Evolutionary conservation across 2,888 invertebrate genomes (phyloP).

Genomic region (Microdon myrmicae): DNA sequence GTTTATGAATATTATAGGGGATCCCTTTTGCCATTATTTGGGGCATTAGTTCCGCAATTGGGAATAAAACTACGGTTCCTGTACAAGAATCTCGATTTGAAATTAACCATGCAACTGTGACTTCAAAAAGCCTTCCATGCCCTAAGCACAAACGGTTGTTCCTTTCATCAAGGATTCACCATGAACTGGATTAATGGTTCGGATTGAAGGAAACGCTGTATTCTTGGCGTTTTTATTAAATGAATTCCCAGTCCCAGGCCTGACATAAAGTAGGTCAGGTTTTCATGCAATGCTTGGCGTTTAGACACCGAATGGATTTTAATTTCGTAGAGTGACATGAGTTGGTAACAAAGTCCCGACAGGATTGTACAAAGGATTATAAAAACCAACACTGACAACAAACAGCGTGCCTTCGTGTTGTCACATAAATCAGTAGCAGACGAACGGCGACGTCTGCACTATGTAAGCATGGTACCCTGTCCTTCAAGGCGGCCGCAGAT

Average conservation of each 20-base stretch:
- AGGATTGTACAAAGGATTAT: slow-evolving; percentile 2
- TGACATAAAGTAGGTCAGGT: slow-evolving; percentile 21
- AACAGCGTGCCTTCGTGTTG: slow-evolving; percentile 15
- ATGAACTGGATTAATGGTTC: slow-evolving; percentile 22
- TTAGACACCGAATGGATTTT: slow-evolving; percentile 35
- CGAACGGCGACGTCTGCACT: slow-evolving; percentile 23
- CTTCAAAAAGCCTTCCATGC: slow-evolving; percentile 12
- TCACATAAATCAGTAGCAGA: slow-evolving; percentile 43
- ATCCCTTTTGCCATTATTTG: slow-evolving; percentile 31
- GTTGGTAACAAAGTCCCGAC: too few relatives aligned
- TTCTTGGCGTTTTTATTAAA: slow-evolving; percentile 22
- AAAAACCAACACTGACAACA: too few relatives aligned
- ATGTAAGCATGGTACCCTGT: slow-evolving; percentile 10
- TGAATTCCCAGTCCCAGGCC: too few relatives aligned
- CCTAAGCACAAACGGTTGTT: slow-evolving; percentile 18
- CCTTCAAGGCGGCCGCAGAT: slow-evolving; percentile 10
- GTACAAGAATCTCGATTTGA: slow-evolving; percentile 19
- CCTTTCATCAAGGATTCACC: background rate
- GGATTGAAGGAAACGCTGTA: slow-evolving; percentile 16
- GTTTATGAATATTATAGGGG: slow-evolving; percentile 27
- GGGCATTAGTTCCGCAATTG: slow-evolving; percentile 43
- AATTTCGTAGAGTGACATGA: slow-evolving; percentile 32
- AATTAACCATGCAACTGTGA: slow-evolving; percentile 40
- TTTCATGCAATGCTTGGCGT: slow-evolving; percentile 13
- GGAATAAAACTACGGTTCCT: slow-evolving; percentile 23